These are phyloP conservation scores for Lethenteron camtschaticum DNA, from an alignment of 2,113 vertebrate genomes.

Conservation along the genomic window DNA sequence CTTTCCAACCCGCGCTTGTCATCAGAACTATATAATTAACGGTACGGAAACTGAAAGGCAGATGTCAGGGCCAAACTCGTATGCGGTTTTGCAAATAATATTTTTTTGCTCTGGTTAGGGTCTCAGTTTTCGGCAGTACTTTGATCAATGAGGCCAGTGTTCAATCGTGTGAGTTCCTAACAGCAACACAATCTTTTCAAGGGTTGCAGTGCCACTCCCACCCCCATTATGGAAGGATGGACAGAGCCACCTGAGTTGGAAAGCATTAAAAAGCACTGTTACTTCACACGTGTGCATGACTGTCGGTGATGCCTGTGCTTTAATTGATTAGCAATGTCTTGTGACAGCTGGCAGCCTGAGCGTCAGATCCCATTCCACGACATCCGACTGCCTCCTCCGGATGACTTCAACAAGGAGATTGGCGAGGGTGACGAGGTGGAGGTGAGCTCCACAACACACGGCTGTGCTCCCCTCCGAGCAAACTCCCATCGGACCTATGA, in stretches of 20 bases:
- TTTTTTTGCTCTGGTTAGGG: neutral
- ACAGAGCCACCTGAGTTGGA: too few species aligned
- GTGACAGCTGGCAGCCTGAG: constrained; percentile 56
- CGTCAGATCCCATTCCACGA: constrained; percentile 65
- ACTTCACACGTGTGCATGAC: too few species aligned
- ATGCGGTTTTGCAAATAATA: neutral
- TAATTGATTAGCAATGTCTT: neutral
- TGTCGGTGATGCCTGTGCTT: too few species aligned
- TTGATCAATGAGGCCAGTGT: too few species aligned
- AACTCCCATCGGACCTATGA: neutral
- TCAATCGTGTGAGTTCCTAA: too few species aligned
- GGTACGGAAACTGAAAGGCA: neutral
- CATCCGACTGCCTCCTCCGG: constrained; percentile 52
- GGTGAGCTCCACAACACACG: constrained; percentile 21
- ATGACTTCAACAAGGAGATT: constrained; percentile 55
- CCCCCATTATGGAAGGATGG: too few species aligned
- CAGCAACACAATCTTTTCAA: too few species aligned
- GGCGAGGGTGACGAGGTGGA: constrained; percentile 68
- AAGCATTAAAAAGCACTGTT: too few species aligned
- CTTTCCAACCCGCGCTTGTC: neutral
- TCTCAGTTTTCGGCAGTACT: too few species aligned
- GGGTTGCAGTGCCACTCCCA: too few species aligned
- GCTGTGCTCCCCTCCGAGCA: constrained; percentile 3
- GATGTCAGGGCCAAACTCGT: neutral
- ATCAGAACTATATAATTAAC: neutral